phyloP scores from a whole-genome alignment of 2,888 invertebrate genomes.

The Melitaea athalia region DNA sequence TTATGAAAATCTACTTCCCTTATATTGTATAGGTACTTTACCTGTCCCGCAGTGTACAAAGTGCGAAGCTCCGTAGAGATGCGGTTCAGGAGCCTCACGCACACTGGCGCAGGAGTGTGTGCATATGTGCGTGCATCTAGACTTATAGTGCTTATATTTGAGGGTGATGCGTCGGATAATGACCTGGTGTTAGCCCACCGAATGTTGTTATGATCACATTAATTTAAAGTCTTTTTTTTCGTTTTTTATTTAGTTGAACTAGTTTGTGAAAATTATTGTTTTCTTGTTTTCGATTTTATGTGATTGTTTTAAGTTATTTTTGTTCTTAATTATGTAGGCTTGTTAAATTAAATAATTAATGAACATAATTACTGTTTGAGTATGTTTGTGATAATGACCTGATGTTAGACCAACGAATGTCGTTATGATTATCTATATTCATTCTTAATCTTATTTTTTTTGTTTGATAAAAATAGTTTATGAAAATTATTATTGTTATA shows the following conservation, averaged over 20 bases:
- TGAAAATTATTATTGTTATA: too few species aligned
- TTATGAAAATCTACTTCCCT: background rate
- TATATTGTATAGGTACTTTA: constrained; percentile 18
- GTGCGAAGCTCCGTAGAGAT: constrained; percentile 57
- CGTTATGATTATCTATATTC: too few species aligned
- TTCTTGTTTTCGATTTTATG: background rate
- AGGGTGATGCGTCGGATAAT: constrained; percentile 14
- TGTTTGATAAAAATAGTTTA: too few species aligned
- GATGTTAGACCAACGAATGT: too few species aligned
- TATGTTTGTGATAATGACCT: too few species aligned
- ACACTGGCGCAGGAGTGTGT: constrained; percentile 6
- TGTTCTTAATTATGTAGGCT: too few species aligned
- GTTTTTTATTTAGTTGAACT: background rate
- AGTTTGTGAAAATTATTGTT: background rate
- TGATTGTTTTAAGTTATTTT: too few species aligned
- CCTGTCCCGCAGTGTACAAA: constrained; percentile 43
- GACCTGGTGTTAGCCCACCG: constrained; percentile 11
- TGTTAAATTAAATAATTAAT: too few species aligned
- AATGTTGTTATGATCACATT: background rate
- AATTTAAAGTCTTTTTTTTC: background rate
- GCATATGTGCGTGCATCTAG: constrained; percentile 2
- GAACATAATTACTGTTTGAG: too few species aligned
- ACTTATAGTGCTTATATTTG: constrained; percentile 13
- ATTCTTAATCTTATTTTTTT: too few species aligned
- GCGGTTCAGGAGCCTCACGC: constrained; percentile 52